These are phyloP conservation scores for Babyrousa celebensis DNA, from an alignment of 2,797 vertebrate species.

Conservation along the genomic window DNA sequence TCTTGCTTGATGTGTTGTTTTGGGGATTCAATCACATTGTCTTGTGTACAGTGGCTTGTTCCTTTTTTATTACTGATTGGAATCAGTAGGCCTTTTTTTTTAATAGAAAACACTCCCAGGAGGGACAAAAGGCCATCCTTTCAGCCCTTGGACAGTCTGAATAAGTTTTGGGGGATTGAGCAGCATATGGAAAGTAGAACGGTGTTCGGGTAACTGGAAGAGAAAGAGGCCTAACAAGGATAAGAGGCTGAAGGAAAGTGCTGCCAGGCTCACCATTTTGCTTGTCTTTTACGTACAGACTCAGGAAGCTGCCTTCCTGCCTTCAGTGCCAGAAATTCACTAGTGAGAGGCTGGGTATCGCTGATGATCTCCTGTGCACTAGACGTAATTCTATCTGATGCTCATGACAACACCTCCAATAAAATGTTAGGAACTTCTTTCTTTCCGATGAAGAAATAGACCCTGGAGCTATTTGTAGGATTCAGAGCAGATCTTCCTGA, in stretches of 20 bases:
- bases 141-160: background rate
- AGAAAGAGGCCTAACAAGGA: background rate
- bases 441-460: slow-evolving; percentile 17
- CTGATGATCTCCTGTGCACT: background rate
- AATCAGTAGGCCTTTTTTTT: background rate
- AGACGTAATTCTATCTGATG: background rate
- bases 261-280: background rate
- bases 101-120: background rate
- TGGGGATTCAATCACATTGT: background rate
- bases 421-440: background rate
- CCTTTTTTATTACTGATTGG: background rate
- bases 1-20: background rate
- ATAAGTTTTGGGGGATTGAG: background rate
- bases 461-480: background rate
- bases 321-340: background rate
- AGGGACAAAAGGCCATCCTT: background rate
- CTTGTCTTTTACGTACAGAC: background rate
- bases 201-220: background rate
- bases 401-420: background rate
- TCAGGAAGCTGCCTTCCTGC: background rate
- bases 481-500: slow-evolving; percentile 7
- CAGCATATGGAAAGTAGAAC: background rate
- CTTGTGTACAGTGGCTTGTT: background rate
- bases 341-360: background rate
- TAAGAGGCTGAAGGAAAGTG: background rate